Conservation (phyloP, 2,888 invertebrate genomes). For the Calameuta pallipes region DNA sequence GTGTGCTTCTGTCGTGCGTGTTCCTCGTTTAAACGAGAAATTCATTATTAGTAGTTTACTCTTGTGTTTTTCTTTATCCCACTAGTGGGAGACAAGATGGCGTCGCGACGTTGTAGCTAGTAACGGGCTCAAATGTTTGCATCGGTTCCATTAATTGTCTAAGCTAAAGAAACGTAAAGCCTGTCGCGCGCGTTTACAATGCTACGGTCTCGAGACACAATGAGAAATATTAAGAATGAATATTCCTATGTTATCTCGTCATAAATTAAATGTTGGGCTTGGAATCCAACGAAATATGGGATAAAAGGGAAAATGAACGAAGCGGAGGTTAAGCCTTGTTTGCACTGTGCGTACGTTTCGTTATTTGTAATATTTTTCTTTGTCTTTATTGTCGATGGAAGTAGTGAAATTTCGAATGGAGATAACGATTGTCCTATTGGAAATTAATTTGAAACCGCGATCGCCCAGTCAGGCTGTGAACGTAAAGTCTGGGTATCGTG, state of each 20-base stretch:
- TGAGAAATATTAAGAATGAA: constrained; percentile 27
- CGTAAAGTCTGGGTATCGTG: constrained; percentile 62
- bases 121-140: neutral
- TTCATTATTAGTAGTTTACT: neutral
- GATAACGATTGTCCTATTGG: neutral
- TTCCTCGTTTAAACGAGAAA: neutral
- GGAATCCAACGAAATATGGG: constrained; percentile 17
- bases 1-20: neutral
- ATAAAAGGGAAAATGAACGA: neutral
- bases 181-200: constrained; percentile 4
- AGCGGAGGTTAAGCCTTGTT: neutral
- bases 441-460: constrained; percentile 33
- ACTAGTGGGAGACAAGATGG: neutral
- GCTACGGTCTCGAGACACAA: neutral
- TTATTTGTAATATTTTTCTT: neutral
- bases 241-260: constrained; percentile 36
- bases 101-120: neutral
- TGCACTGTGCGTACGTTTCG: neutral
- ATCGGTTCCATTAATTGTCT: constrained; percentile 39
- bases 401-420: neutral
- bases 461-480: constrained; percentile 66
- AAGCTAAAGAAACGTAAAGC: constrained; percentile 43
- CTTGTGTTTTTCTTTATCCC: neutral
- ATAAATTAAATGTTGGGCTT: constrained; percentile 21
- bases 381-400: neutral